phyloP scores from a whole-genome alignment of 2,113 vertebrate genomes.

The Oenanthe oenanthe region DNA sequence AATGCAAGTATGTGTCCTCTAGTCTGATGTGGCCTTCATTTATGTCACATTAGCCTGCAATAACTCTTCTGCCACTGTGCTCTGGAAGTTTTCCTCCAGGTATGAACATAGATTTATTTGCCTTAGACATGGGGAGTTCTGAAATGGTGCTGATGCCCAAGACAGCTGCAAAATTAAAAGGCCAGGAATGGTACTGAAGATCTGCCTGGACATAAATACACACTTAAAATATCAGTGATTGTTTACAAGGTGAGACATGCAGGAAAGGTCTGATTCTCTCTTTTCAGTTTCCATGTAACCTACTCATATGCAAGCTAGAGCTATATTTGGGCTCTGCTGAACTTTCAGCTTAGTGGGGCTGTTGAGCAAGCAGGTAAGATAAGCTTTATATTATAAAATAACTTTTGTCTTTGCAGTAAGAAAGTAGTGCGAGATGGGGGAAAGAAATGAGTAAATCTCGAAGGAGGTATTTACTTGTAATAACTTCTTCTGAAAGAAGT shows the following conservation, averaged over 20 bases:
- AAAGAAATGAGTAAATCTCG: neutral
- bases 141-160: neutral
- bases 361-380: neutral
- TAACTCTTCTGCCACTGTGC: neutral
- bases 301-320: neutral
- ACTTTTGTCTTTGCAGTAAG: neutral
- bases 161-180: neutral
- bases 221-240: neutral
- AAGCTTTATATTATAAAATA: neutral
- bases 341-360: neutral
- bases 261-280: neutral
- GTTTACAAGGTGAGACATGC: neutral
- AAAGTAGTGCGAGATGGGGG: neutral
- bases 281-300: neutral
- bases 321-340: neutral
- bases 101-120: neutral
- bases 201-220: neutral
- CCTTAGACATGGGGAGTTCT: neutral
- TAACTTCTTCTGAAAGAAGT: neutral
- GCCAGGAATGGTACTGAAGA: neutral
- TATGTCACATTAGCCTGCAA: neutral
- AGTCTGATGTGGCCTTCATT: rapidly evolving
- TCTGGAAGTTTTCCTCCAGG: neutral
- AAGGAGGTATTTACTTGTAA: neutral
- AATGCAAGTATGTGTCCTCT: neutral